phyloP scores from a whole-genome alignment of 2,113 vertebrate species.

The Eulemur rufifrons region DNA sequence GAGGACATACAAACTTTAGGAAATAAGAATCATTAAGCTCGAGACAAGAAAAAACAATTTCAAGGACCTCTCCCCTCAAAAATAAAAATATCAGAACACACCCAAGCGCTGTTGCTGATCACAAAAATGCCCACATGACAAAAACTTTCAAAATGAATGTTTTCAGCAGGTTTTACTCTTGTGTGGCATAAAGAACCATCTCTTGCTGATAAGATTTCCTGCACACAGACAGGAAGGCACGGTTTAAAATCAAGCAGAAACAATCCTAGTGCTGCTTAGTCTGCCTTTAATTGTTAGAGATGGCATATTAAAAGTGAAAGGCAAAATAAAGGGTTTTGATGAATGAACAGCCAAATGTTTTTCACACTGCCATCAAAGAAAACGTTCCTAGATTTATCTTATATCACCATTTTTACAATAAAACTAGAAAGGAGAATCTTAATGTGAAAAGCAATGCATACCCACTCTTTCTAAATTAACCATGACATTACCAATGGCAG shows the following conservation, averaged over 20 bases:
- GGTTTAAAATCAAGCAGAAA: conserved; percentile 59
- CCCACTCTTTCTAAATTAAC: background rate
- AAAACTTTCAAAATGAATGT: conserved; percentile 69
- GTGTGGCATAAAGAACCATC: conserved; percentile 39
- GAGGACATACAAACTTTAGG: background rate
- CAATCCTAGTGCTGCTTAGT: background rate
- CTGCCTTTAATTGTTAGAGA: conserved; percentile 50
- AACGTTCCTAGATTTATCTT: background rate
- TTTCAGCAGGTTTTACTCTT: conserved; percentile 53
- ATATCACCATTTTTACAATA: background rate
- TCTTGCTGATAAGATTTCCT: conserved; percentile 69
- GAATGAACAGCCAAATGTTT: conserved; percentile 2
- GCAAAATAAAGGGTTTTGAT: conserved; percentile 54
- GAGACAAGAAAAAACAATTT: background rate
- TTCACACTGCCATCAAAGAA: conserved; percentile 6
- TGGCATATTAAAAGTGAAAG: conserved; percentile 70
- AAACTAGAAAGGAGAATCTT: background rate
- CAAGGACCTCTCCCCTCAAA: conserved; percentile 1
- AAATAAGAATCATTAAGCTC: background rate
- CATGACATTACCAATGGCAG: background rate
- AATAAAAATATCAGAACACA: conserved; percentile 35
- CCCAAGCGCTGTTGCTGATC: background rate
- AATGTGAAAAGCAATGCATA: background rate
- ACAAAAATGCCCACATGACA: conserved; percentile 56
- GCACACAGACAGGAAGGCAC: conserved; percentile 63